Evolutionary conservation across 2,113 vertebrate genomes (phyloP).

Genomic region (Calypte anna): DNA sequence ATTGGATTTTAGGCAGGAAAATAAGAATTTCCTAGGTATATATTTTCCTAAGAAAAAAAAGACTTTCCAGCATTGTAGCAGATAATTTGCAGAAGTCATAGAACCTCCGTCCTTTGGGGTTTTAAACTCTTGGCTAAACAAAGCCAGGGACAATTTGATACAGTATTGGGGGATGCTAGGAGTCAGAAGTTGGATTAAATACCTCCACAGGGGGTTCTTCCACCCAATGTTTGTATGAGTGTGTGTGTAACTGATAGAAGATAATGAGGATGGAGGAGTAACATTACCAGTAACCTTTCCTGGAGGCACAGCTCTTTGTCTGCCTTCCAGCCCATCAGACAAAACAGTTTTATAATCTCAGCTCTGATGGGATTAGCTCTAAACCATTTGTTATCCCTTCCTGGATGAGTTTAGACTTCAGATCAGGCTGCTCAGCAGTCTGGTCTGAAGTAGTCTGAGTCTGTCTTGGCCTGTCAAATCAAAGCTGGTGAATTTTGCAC

Average conservation of each 20-base stretch:
- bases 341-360: background rate
- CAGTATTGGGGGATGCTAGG: background rate
- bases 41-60: background rate
- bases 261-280: background rate
- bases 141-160: background rate
- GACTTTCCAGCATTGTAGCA: background rate
- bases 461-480: background rate
- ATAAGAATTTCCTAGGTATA: background rate
- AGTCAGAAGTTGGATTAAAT: background rate
- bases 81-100: background rate
- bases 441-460: background rate
- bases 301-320: background rate
- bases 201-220: background rate
- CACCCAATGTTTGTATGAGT: background rate
- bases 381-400: background rate
- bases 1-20: background rate
- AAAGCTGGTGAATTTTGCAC: background rate
- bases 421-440: background rate
- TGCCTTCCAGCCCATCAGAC: background rate
- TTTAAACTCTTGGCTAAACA: background rate
- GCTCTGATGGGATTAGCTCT: constrained; percentile 1
- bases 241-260: background rate
- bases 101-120: background rate
- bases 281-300: background rate
- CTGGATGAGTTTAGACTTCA: background rate